Evolutionary conservation across 2,113 vertebrate genomes (phyloP), one percentile per base, ranked within the genome.

Genomic region (Plecturocebus donacophilus): DNA sequence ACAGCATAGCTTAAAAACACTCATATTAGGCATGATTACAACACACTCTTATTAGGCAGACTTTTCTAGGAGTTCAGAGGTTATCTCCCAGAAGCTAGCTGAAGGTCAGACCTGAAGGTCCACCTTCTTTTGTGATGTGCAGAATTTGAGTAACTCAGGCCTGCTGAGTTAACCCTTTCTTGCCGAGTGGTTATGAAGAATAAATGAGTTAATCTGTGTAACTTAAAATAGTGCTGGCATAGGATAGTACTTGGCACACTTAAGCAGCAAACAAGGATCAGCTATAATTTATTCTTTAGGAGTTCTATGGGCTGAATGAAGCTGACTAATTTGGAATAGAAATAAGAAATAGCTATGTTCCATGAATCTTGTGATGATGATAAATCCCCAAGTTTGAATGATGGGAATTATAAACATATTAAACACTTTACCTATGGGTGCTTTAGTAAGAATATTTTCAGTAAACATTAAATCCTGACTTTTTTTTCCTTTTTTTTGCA

Each of bases 401-500:
- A 49, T 11, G 0, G 0, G 6, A 38, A 35, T 21, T 0, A 5
- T n/a, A 23, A 86, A 5, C 17, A 14, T 30, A 66, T 64, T 35
- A 77, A 82, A 61, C 35, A 61, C 79, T 6, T 91, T 94, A 40
- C 42, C 56, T 87, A 32, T 27, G 45, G 58, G 1, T 56, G 38
- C 20, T 47, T 84, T 45, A 47, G 25, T 76, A 94, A 77, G 86
- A 96, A 58, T 82, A 82, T 42, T 91, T 97, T 13, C 79, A 84
- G n/a, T 58, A 83, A 85, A 64, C 76, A 95, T 71, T 35, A 52
- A 47, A 49, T 61, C 30, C 73, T 98, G 86, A 98, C 1, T 1
- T 66, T 86, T 95, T 98, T 70, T 96, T 14, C 52, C 21, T 96
- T 98, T 98, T 87, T 64, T 94, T 98, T 80, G 4, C 97, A 99